These are phyloP conservation scores for Bovichtus variegatus DNA, from an alignment of 2,797 vertebrate species.

Conservation along the genomic window DNA sequence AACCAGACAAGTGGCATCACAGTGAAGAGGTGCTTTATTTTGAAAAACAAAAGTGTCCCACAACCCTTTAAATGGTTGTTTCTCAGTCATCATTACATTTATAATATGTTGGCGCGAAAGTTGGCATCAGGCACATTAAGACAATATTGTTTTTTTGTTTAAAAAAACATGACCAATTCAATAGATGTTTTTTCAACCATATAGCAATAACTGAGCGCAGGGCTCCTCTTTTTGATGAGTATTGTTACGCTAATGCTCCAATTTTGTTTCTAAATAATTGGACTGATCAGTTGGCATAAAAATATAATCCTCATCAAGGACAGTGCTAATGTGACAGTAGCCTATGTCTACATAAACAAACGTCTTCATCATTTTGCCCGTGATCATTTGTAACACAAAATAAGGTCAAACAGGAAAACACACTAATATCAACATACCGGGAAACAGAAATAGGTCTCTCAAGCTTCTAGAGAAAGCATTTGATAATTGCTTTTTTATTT, in stretches of 20 bases:
- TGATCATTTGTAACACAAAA: background rate
- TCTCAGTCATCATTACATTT: too few species aligned
- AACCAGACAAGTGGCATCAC: too few species aligned
- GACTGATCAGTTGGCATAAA: background rate
- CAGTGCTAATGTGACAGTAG: background rate
- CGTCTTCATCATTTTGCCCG: background rate
- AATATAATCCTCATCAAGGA: background rate
- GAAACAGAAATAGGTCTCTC: background rate
- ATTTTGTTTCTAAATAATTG: background rate
- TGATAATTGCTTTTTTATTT: background rate
- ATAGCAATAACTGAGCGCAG: too few species aligned
- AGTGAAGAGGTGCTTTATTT: too few species aligned
- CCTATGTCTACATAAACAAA: background rate
- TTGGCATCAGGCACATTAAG: too few species aligned
- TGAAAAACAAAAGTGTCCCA: too few species aligned
- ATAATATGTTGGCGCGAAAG: rapidly evolving
- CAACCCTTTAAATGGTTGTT: too few species aligned
- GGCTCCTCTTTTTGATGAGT: too few species aligned
- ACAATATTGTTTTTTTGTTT: too few species aligned
- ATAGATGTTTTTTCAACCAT: too few species aligned
- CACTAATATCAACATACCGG: background rate
- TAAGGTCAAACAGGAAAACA: background rate
- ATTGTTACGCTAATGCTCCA: too few species aligned
- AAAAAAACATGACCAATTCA: too few species aligned
- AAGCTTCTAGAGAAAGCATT: background rate